phyloP scores from a whole-genome alignment of 1,140 invertebrate genomes.

The Bombus cullumanus region DNA sequence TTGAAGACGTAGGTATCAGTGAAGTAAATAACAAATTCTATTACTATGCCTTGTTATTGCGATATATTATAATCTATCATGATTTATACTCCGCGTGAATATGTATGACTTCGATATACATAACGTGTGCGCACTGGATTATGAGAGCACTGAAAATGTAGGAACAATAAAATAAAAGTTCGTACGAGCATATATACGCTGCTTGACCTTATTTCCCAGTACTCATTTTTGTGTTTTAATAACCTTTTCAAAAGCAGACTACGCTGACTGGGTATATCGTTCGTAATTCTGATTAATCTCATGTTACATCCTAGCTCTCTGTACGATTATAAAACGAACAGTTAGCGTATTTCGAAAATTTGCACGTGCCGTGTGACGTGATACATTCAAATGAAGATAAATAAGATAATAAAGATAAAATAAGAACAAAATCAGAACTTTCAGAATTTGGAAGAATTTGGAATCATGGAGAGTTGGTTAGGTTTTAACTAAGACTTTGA shows the following conservation, averaged over 20 bases:
- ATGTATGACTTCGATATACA: neutral
- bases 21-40: neutral
- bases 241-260: slow-evolving; percentile 13
- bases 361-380: neutral
- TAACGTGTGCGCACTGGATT: neutral
- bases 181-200: neutral
- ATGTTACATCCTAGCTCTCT: neutral
- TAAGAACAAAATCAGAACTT: neutral
- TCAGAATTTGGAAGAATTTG: no score
- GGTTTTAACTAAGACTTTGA: no score
- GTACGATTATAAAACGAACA: neutral
- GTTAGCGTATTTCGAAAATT: neutral
- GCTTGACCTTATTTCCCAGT: neutral
- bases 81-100: neutral
- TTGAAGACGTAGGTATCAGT: neutral
- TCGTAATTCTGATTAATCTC: slow-evolving; percentile 2
- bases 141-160: neutral
- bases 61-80: neutral
- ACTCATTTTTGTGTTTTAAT: slow-evolving; percentile 16
- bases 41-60: neutral
- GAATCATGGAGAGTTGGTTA: no score
- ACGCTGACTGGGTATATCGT: neutral
- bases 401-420: neutral
- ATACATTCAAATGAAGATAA: neutral
- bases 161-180: slow-evolving; percentile 25